Evolutionary conservation across 2,797 vertebrate genomes (phyloP).

Genomic region (Fistularia commersonii): DNA sequence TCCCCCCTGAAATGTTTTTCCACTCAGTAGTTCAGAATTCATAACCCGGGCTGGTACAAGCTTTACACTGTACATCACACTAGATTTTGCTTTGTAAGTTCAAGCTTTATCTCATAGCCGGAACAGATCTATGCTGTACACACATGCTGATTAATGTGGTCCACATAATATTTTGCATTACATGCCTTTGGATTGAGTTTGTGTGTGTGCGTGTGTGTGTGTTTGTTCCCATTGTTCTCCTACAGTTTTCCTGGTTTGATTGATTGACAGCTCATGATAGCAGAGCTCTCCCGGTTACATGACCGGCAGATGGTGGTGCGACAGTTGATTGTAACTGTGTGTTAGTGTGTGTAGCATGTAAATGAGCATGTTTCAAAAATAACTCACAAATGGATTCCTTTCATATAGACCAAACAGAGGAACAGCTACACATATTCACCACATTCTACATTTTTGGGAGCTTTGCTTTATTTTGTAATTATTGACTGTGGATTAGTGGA

Average conservation of each 20-base stretch:
- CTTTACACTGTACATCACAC: too few species aligned
- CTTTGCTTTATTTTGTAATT: conserved; percentile 3
- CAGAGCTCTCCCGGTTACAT: conserved; percentile 75
- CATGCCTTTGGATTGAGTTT: too few species aligned
- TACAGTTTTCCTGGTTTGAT: conserved; percentile 61
- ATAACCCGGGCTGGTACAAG: too few species aligned
- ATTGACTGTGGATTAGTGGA: too few species aligned
- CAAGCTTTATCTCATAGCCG: background rate
- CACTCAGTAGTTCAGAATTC: too few species aligned
- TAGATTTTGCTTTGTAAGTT: too few species aligned
- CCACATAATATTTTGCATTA: too few species aligned
- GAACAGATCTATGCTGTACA: conserved; percentile 1
- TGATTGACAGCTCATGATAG: conserved; percentile 87
- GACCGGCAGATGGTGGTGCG: conserved; percentile 85
- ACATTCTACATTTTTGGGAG: background rate
- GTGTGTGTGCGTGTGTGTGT: background rate
- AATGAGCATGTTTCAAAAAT: conserved; percentile 14
- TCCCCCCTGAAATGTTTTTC: too few species aligned
- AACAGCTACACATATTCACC: too few species aligned
- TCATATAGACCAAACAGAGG: too few species aligned
- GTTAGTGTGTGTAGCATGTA: conserved; percentile 17
- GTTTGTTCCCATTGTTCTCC: background rate
- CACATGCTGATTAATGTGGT: background rate
- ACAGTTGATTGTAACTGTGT: conserved; percentile 30
- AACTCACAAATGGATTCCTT: too few species aligned